A percentile compares a stretch with the other conserved stretches of the same genome.
These are phyloP conservation scores for Struthio camelus DNA, from an alignment of 2,113 vertebrate species.

Conservation along the genomic window DNA sequence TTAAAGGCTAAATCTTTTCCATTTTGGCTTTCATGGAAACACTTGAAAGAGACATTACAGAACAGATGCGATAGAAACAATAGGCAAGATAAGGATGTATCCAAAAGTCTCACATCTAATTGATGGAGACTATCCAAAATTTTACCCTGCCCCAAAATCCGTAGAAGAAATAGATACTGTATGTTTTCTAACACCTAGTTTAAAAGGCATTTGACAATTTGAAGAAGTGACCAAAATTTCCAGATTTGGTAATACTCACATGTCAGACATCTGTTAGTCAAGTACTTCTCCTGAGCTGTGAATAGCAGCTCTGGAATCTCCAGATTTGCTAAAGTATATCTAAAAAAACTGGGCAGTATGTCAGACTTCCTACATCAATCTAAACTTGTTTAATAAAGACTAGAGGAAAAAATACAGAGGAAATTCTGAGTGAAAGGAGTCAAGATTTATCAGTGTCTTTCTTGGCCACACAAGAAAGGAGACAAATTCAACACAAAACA, in stretches of 20 bases:
- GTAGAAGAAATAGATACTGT: not conserved
- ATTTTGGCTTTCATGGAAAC: not conserved
- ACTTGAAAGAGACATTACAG: not conserved
- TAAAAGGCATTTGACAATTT: not conserved
- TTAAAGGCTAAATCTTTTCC: not conserved
- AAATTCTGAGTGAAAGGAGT: constrained; percentile 29
- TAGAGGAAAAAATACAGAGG: not conserved
- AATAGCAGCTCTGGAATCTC: constrained; percentile 27
- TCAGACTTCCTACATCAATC: constrained; percentile 3
- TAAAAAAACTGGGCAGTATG: not conserved
- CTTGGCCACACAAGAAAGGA: not conserved
- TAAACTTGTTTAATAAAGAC: not conserved
- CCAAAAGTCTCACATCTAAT: not conserved
- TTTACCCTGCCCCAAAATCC: not conserved
- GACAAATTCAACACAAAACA: not conserved
- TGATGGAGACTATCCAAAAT: not conserved
- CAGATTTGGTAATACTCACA: not conserved
- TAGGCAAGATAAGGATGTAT: not conserved
- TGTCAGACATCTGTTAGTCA: not conserved
- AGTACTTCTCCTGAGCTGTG: not conserved
- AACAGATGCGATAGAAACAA: not conserved
- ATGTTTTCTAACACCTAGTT: not conserved
- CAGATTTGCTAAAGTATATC: not conserved
- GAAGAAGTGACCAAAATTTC: not conserved
- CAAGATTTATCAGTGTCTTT: not conserved